Evolutionary conservation across 2,113 vertebrate species (phyloP), one percentile per base, ranked within the genome.

Genomic region (Stigmatopora argus): DNA sequence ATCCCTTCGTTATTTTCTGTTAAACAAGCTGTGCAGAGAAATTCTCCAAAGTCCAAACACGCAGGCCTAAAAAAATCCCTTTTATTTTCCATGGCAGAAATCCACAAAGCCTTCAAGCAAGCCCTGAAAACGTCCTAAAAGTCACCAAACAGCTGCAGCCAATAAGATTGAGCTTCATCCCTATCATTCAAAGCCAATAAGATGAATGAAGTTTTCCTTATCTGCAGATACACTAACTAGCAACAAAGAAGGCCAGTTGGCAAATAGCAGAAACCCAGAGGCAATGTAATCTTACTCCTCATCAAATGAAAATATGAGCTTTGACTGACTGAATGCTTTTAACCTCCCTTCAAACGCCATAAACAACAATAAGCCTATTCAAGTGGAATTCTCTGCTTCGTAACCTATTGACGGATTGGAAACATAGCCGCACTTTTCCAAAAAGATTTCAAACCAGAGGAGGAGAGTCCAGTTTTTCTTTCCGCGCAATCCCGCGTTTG

Each of bases 401-500:
- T 49, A 73, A 70, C 51, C 9, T 47, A 60, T 66, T 65, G 71
- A 77, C 38, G 69, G 64, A 80, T 31, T 45, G 38, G 5, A 45
- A 14, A 21, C 9, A 15, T 52, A 12, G 46, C 46, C 46, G 15
- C 46, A 17, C 18, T 51, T 8, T 51, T 51, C 48, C 72, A 78
- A 19, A 49, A 6, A 26, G 38, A 41, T 17, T 23, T 51, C 44
- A n/a, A 65, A 62, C 66, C 49, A 84, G 70, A 58, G 41, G 65
- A 74, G 70, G 65, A 79, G 78, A 78, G 73, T 73, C 73, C 58
- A 59, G 70, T 55, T 77, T 75, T 62, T 21, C 17, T 73, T 76
- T 64, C 44, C 73, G 38, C 5, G 67, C 66, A 80, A 87, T 83
- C 78, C 77, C 74, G 82, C 82, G 86, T 90, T 84, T 86, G 88